Evolutionary conservation across 2,113 vertebrate species (phyloP).

Genomic region (Jaculus jaculus): DNA sequence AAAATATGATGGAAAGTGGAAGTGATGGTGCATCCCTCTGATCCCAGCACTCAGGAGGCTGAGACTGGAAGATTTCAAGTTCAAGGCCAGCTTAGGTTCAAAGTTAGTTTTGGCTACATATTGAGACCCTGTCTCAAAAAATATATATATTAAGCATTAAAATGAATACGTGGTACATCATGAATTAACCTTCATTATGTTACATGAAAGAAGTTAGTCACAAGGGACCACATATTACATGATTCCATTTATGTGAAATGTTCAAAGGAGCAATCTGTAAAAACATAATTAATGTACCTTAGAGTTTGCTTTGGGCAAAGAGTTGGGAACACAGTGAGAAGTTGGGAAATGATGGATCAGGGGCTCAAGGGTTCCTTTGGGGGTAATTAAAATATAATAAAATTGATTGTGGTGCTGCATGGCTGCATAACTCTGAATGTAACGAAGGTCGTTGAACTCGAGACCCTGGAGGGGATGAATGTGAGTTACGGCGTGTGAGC

Average conservation of each 20-base stretch:
- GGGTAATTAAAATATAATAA: background rate
- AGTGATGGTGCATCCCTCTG: background rate
- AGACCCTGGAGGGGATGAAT: background rate
- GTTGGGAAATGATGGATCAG: background rate
- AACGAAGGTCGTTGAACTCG: background rate
- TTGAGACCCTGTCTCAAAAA: background rate
- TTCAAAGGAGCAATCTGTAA: background rate
- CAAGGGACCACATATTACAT: accelerated
- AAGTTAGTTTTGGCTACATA: background rate
- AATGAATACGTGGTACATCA: background rate
- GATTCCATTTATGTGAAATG: background rate
- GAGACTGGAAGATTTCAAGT: background rate
- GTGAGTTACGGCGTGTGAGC: background rate
- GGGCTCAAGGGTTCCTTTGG: background rate
- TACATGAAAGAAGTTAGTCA: background rate
- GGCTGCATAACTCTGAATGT: background rate
- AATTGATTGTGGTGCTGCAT: background rate
- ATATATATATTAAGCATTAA: background rate
- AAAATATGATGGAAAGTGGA: background rate
- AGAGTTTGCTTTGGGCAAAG: background rate
- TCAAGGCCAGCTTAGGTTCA: background rate
- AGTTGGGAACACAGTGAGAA: accelerated
- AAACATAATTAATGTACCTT: background rate
- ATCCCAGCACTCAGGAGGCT: background rate
- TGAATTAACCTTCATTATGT: background rate